Evolutionary conservation across 2,888 invertebrate species (phyloP).

Genomic region (Pyrrhosoma nymphula): DNA sequence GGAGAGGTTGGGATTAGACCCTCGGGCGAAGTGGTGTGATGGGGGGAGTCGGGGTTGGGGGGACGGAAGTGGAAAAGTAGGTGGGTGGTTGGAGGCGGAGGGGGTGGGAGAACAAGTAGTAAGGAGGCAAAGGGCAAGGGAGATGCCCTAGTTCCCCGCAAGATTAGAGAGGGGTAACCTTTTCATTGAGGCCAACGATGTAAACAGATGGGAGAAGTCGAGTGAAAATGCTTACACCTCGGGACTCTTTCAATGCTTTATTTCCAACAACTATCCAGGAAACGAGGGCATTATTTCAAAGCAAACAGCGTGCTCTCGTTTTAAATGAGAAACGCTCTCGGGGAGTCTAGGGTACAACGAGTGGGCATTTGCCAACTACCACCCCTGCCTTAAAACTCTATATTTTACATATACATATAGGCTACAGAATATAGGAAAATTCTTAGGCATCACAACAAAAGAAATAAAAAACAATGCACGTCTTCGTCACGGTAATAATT

Average conservation of each 20-base stretch:
- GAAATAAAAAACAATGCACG: neutral
- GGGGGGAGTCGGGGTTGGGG: neutral
- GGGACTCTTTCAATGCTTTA: neutral
- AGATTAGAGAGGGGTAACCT: neutral
- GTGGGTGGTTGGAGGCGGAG: too few species aligned
- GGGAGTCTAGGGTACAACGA: neutral
- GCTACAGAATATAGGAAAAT: neutral
- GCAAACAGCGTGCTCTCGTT: neutral
- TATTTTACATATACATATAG: neutral
- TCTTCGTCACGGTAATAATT: neutral
- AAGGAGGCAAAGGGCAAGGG: neutral
- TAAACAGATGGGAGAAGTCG: neutral
- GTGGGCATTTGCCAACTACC: neutral
- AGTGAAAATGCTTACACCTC: neutral
- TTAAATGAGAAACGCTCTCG: neutral
- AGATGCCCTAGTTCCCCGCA: neutral
- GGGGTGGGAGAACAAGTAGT: neutral
- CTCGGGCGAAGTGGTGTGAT: neutral
- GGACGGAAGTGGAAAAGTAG: too few species aligned
- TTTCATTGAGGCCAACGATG: constrained; percentile 11
- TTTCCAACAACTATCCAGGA: neutral
- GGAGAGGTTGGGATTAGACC: neutral
- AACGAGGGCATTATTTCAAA: neutral
- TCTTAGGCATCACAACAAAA: neutral
- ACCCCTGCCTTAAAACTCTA: neutral